A percentile compares a stretch with the other conserved stretches of the same genome.
Conservation (phyloP, 92 coral and sea anemone genomes). For the Blastomussa wellsi region DNA sequence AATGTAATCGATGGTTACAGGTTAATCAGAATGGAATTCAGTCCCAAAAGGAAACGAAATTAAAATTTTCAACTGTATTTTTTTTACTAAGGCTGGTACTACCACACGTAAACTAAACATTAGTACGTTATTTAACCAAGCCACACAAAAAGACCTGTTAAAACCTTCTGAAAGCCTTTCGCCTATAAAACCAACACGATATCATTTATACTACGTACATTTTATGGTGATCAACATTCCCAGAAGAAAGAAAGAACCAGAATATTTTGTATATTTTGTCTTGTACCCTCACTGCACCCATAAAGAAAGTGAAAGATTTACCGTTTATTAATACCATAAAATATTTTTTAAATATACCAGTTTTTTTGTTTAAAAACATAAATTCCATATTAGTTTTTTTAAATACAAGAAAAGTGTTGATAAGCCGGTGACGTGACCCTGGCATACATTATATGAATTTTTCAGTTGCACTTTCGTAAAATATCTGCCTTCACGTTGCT, state of each 20-base stretch:
- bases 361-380: conserved; percentile 11
- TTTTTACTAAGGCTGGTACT: neutral
- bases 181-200: neutral
- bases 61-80: neutral
- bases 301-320: neutral
- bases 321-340: neutral
- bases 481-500: neutral
- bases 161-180: neutral
- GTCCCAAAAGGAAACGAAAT: neutral
- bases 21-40: neutral
- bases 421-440: conserved; percentile 16
- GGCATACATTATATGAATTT: conserved; percentile 10
- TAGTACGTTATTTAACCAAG: neutral
- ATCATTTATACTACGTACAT: neutral
- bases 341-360: neutral
- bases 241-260: neutral
- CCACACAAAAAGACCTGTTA: conserved; percentile 3
- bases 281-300: neutral
- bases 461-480: conserved; percentile 19
- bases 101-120: neutral
- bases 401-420: conserved; percentile 3
- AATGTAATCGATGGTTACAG: neutral
- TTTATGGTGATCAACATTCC: neutral
- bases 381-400: neutral
- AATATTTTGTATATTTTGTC: neutral